Evolutionary conservation across 1,140 invertebrate genomes (phyloP).

Genomic region (Trinorchestia longiramus): DNA sequence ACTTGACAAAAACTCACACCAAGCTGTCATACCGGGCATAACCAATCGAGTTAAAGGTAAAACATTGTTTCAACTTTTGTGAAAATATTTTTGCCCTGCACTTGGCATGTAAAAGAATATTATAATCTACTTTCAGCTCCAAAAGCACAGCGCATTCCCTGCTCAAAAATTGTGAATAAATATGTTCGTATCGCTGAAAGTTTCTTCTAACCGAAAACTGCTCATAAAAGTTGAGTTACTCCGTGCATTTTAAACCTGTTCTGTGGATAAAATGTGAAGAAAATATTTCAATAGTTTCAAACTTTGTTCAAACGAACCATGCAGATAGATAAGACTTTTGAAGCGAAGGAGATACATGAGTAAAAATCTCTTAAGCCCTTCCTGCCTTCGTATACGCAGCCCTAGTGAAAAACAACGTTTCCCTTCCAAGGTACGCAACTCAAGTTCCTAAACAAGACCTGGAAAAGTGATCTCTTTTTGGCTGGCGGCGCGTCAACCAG

Average conservation of each 20-base stretch:
- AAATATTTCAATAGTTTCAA: background rate
- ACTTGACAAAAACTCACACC: too few species aligned
- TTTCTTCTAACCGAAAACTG: background rate
- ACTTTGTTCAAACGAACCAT: background rate
- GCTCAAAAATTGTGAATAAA: background rate
- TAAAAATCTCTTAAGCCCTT: background rate
- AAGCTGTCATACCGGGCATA: too few species aligned
- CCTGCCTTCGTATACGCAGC: background rate
- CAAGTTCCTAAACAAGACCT: conserved; percentile 27
- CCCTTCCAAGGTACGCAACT: background rate
- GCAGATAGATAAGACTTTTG: background rate
- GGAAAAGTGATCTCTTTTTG: conserved; percentile 4
- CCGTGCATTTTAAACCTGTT: background rate
- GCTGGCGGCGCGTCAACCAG: background rate
- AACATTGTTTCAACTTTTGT: too few species aligned
- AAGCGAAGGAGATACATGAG: background rate
- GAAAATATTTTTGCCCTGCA: too few species aligned
- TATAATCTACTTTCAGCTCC: too few species aligned
- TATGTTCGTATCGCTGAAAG: background rate
- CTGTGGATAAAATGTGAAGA: background rate
- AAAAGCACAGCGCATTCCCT: too few species aligned
- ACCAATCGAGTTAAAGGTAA: too few species aligned
- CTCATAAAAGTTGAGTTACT: background rate
- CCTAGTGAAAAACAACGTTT: background rate
- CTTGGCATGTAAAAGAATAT: too few species aligned